Evolutionary conservation across 1,140 invertebrate genomes (phyloP).

Genomic region (Ridgeia piscesae): DNA sequence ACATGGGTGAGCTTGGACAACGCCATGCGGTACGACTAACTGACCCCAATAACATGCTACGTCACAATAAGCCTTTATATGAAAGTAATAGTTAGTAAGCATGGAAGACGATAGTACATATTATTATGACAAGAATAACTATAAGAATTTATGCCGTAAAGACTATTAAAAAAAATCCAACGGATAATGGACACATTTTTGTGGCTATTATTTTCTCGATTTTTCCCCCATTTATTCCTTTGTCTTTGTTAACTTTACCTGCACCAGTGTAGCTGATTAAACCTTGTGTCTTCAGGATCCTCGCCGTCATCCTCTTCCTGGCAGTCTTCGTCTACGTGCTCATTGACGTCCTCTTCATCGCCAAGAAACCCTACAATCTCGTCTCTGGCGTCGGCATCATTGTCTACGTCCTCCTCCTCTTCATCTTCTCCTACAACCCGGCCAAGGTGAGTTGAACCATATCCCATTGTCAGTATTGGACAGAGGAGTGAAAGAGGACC

Average conservation of each 20-base stretch:
- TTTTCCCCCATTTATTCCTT: neutral
- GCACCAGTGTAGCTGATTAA: neutral
- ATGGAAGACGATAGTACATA: neutral
- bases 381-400: conserved; percentile 36
- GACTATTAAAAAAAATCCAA: neutral
- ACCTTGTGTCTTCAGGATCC: conserved; percentile 16
- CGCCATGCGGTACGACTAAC: no score
- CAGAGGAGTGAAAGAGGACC: no score
- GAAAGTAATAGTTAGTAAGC: no score
- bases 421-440: conserved; percentile 40
- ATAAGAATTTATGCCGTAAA: neutral
- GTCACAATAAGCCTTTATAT: no score
- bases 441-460: conserved; percentile 35
- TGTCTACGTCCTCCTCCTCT: conserved; percentile 37
- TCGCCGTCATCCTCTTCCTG: conserved; percentile 25
- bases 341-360: conserved; percentile 23
- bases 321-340: conserved; percentile 28
- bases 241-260: neutral
- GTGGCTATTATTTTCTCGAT: neutral
- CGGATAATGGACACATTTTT: neutral
- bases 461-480: neutral
- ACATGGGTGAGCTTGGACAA: no score
- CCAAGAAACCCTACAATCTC: conserved; percentile 36
- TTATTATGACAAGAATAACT: neutral
- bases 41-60: no score